Base-by-base conservation (phyloP, 1,140 invertebrate genomes). In the Andrena cerasifolii region DNA sequence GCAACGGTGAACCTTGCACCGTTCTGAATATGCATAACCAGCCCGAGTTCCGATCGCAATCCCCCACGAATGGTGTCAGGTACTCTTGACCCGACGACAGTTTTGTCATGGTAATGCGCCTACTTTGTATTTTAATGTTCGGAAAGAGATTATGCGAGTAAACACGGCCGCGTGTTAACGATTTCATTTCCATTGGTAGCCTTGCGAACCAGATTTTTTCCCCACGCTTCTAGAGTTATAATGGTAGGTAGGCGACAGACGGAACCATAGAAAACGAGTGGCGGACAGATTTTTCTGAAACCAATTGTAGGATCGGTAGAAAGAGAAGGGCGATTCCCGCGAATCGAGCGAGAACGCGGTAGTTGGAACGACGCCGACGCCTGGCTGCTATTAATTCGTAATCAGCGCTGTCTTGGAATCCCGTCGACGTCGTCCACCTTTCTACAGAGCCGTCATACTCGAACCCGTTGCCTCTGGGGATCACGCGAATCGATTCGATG, bases 111-210 rank as follows among this genome's bases (percentile, higher is more conserved):
- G 83, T 90, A 90, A 90, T 90, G 85, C 68, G 83, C 78, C 89
- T 89, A 90, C 85, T 90, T 90, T 90, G 87, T 90, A 90, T 90
- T 89, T 90, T 90, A 90, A 90, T 90, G 89, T 85, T 85, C 85
- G 89, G 86, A 87, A 89, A 80, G 81, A 88, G 88, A 88, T 88
- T 89, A 89, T 90, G 84, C 88, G 83, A 84, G 83, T 88, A 88
- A 88, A 90, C 88, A 89, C 82, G 65, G 54, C 51, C 62, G 53
- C 79, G 65, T 47, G 54, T 18, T 21, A 51, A 61, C 45, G n/a
- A 43, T 49, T 53, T 21, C n/a, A 14, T n/a, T 33, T 28, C 49
- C 28, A 16, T 65, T 26, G 61, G 62, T 54, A n/a, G 36, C 4
- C n/a, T 8, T 14, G 45, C 53, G 21, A 47, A 45, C 49, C 18